phyloP scores from a whole-genome alignment of 2,797 vertebrate species.

The Ispidina lecontei region DNA sequence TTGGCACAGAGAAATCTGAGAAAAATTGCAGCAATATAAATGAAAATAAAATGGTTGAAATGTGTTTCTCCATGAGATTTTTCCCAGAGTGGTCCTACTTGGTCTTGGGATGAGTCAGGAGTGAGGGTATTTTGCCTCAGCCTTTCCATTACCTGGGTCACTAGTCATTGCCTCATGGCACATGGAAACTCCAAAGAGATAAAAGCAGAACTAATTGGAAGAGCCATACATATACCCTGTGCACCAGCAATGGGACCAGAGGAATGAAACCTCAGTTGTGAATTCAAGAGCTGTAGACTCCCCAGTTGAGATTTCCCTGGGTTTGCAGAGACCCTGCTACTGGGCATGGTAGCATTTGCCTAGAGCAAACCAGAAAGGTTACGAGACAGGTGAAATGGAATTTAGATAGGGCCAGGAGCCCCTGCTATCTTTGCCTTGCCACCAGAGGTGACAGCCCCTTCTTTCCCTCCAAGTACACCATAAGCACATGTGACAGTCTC shows the following conservation, averaged over 20 bases:
- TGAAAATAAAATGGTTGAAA: not conserved
- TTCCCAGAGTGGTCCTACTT: not conserved
- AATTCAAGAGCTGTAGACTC: rapidly evolving
- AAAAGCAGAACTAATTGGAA: not conserved
- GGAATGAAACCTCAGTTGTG: not conserved
- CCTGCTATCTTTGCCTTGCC: not conserved
- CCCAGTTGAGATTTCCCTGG: not conserved
- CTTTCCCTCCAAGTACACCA: not conserved
- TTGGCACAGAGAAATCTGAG: not conserved
- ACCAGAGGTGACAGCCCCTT: not conserved
- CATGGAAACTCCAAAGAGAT: not conserved
- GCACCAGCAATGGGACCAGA: not conserved
- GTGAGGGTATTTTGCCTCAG: not conserved
- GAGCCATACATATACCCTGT: rapidly evolving
- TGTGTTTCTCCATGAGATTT: not conserved
- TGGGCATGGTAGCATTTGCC: rapidly evolving
- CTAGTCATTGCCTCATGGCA: not conserved
- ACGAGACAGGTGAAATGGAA: not conserved
- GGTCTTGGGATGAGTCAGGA: not conserved
- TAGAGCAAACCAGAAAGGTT: not conserved
- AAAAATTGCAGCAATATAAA: not conserved
- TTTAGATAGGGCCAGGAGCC: not conserved
- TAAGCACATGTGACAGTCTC: rapidly evolving
- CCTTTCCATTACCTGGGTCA: not conserved
- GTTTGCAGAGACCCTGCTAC: not conserved